A percentile compares a stretch with the other conserved stretches of the same genome.
phyloP scores from a whole-genome alignment of 2,113 vertebrate genomes.

The Ornithorhynchus anatinus region DNA sequence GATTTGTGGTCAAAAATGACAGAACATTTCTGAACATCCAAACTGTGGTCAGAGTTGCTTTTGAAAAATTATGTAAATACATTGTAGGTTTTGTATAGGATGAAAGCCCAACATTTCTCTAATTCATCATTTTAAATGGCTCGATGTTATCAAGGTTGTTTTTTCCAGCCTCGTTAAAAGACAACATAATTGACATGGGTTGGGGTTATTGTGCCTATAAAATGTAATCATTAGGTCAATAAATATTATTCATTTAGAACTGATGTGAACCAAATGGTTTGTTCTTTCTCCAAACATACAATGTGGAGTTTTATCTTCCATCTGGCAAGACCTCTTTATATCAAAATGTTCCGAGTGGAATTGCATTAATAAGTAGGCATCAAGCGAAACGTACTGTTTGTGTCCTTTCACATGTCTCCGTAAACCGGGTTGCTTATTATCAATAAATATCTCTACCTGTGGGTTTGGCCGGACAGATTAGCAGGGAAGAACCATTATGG shows the following conservation, averaged over 20 bases:
- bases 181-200: slow-evolving; percentile 60
- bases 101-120: slow-evolving; percentile 31
- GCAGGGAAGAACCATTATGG: slow-evolving; percentile 68
- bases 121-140: slow-evolving; percentile 35
- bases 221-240: slow-evolving; percentile 64
- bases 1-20: slow-evolving; percentile 53
- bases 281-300: slow-evolving; percentile 62
- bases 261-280: slow-evolving; percentile 74
- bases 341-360: slow-evolving; percentile 68
- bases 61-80: slow-evolving; percentile 62
- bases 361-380: slow-evolving; percentile 73
- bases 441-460: slow-evolving; percentile 76
- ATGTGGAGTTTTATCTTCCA: slow-evolving; percentile 71
- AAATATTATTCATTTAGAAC: slow-evolving; percentile 68
- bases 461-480: slow-evolving; percentile 71
- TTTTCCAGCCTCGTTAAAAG: slow-evolving; percentile 47
- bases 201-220: slow-evolving; percentile 67
- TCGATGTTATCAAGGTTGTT: slow-evolving; percentile 22
- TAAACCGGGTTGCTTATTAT: slow-evolving; percentile 66
- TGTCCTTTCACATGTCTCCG: slow-evolving; percentile 68
- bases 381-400: slow-evolving; percentile 72
- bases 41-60: slow-evolving; percentile 58
- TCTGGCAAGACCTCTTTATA: slow-evolving; percentile 70
- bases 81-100: slow-evolving; percentile 29
- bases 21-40: slow-evolving; percentile 45